Percentiles rank a stretch among this genome's conserved stretches.
phyloP scores from a whole-genome alignment of 2,797 vertebrate species.

The Betta splendens region DNA sequence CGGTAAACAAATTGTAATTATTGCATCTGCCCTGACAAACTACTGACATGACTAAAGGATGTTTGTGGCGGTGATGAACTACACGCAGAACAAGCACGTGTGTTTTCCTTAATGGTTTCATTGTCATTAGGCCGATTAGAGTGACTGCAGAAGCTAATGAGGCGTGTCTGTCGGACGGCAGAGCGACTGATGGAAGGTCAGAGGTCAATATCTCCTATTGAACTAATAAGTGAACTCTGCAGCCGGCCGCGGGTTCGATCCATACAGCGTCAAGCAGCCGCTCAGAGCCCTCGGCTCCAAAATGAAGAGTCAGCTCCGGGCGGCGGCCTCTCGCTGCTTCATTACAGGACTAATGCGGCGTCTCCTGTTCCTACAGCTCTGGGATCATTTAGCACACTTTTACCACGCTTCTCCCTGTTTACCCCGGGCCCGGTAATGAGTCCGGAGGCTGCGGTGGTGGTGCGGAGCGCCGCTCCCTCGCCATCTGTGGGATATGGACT shows the following conservation, averaged over 20 bases:
- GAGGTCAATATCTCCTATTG: slow-evolving; percentile 46
- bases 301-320: slow-evolving; percentile 35
- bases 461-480: slow-evolving; percentile 26
- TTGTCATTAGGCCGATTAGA: slow-evolving; percentile 59
- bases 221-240: slow-evolving; percentile 29
- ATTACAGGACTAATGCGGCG: slow-evolving; percentile 70
- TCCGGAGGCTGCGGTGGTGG: slow-evolving; percentile 36
- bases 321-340: slow-evolving; percentile 50
- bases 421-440: slow-evolving; percentile 58
- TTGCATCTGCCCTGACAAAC: slow-evolving; percentile 30
- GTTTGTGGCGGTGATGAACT: slow-evolving; percentile 49
- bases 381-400: slow-evolving; percentile 67
- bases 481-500: slow-evolving; percentile 56
- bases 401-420: slow-evolving; percentile 62
- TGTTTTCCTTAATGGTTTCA: slow-evolving; percentile 45
- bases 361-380: slow-evolving; percentile 64
- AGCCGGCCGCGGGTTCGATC: too few species aligned
- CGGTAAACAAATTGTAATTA: slow-evolving; percentile 43
- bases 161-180: slow-evolving; percentile 31
- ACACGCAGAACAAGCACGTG: slow-evolving; percentile 38
- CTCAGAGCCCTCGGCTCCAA: slow-evolving; percentile 21
- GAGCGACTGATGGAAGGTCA: slow-evolving; percentile 47
- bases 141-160: slow-evolving; percentile 45
- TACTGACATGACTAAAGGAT: slow-evolving; percentile 30
- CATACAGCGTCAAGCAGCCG: slow-evolving; percentile 8